Percentiles rank a stretch among this genome's conserved stretches.
These are phyloP conservation scores for Polypterus senegalus DNA, from an alignment of 2,113 vertebrate genomes.

Conservation along the genomic window DNA sequence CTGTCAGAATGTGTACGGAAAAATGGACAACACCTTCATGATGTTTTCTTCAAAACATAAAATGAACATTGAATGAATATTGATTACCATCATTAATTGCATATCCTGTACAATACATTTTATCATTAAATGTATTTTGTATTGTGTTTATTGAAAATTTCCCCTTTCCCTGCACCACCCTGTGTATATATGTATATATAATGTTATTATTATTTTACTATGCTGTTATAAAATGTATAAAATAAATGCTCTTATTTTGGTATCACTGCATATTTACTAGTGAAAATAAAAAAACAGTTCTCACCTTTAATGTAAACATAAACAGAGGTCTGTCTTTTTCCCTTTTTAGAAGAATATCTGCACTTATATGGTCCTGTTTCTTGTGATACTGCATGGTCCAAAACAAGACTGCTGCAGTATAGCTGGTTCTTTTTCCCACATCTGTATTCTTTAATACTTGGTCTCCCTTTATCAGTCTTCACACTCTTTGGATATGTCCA, in stretches of 20 bases:
- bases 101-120: no score
- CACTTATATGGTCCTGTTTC: slow-evolving; percentile 82
- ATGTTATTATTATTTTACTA: slow-evolving; percentile 14
- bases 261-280: slow-evolving; percentile 12
- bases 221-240: slow-evolving; percentile 14
- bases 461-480: slow-evolving; percentile 41
- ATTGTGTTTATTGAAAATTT: no score
- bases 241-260: slow-evolving; percentile 14
- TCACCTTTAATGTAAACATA: slow-evolving; percentile 92
- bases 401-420: slow-evolving; percentile 66
- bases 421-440: slow-evolving; percentile 60
- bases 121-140: no score
- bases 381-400: slow-evolving; percentile 48
- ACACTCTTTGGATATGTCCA: slow-evolving; percentile 70
- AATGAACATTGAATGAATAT: no score
- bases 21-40: no score
- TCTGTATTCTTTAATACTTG: slow-evolving; percentile 49
- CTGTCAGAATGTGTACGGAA: no score
- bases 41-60: no score
- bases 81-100: no score
- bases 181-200: slow-evolving; percentile 8
- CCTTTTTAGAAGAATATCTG: slow-evolving; percentile 53
- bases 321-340: slow-evolving; percentile 45
- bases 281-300: slow-evolving; percentile 22
- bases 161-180: no score